Evolutionary conservation across 2,888 invertebrate species (phyloP), one percentile per base, ranked within the genome.

Genomic region (Leucoma salicis): DNA sequence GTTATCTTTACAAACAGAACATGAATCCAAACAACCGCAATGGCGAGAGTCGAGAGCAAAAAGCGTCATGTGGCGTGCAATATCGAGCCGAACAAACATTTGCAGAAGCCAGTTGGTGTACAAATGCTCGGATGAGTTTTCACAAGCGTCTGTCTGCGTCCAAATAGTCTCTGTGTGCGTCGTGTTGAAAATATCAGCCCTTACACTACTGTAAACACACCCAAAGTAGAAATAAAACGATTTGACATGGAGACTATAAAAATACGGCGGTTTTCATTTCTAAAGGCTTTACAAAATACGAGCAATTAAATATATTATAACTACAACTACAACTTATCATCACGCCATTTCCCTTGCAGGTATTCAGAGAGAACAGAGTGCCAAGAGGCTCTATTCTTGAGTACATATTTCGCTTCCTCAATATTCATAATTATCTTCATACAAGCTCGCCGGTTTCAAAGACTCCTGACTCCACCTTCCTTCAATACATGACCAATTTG

Each of bases 81-180:
- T 84, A 83, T 83, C 76, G 76, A 63, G 71, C 69, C 70, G 57
- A 52, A 72, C 73, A 83, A 84, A 84, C 75, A 84, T 83, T 84
- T 83, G 63, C 77, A 42, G 63, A 70, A 70, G 67, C 70, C 64
- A 57, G 66, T 59, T 63, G 67, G 67, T 72, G 71, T 74, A 70
- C 75, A 74, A 73, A 74, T 70, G 71, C 53, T 58, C 63, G 66
- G 71, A 78, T 73, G 79, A 78, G 76, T 74, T 79, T 77, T 65
- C 76, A 69, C 71, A 70, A 63, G 61, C 60, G 52, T 25, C 60
- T 57, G 55, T 59, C 49, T 60, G 49, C 46, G 52, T 58, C 51
- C 48, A 51, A 47, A 60, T 47, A 35, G 29, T 38, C 37, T 31
- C 25, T 45, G 52, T 58, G 48, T 62, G 46, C 44, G 55, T 29